phyloP scores from a whole-genome alignment of 2,888 invertebrate species.

The Andricus quercusramuli region DNA sequence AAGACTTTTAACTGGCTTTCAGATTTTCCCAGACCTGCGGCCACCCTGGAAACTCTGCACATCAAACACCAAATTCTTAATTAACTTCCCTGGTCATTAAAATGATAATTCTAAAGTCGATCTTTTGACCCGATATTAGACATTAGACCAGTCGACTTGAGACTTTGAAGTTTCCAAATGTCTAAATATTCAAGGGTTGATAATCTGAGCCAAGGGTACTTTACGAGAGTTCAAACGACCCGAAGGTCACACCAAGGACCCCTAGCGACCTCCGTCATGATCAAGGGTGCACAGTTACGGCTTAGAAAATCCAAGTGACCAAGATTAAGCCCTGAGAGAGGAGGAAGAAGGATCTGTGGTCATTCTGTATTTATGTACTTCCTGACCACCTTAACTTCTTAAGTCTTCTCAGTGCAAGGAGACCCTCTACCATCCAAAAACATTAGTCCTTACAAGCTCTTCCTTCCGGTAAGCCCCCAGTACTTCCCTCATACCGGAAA shows the following conservation, averaged over 20 bases:
- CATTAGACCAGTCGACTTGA: not conserved
- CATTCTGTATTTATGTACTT: constrained; percentile 50
- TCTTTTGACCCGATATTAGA: no score
- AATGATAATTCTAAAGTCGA: no score
- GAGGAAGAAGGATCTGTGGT: constrained; percentile 34
- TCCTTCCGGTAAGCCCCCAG: constrained; percentile 19
- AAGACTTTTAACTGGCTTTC: no score
- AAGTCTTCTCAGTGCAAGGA: constrained; percentile 21
- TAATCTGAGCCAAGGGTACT: not conserved
- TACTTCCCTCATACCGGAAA: constrained; percentile 30
- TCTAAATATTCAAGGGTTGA: not conserved
- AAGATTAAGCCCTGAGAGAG: constrained; percentile 44
- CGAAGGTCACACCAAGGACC: not conserved
- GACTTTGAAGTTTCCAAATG: not conserved
- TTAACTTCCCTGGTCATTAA: not conserved
- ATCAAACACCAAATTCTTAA: not conserved
- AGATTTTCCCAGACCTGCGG: no score
- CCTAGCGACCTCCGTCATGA: constrained; percentile 6
- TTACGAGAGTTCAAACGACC: constrained; percentile 22
- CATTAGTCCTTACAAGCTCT: constrained; percentile 33
- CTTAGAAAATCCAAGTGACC: constrained; percentile 44
- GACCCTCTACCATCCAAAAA: constrained; percentile 28
- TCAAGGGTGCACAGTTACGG: constrained; percentile 28
- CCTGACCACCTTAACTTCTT: constrained; percentile 42
- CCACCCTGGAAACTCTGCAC: not conserved